Evolutionary conservation across 2,797 vertebrate genomes (phyloP).

Genomic region (Siniperca scherzeri): DNA sequence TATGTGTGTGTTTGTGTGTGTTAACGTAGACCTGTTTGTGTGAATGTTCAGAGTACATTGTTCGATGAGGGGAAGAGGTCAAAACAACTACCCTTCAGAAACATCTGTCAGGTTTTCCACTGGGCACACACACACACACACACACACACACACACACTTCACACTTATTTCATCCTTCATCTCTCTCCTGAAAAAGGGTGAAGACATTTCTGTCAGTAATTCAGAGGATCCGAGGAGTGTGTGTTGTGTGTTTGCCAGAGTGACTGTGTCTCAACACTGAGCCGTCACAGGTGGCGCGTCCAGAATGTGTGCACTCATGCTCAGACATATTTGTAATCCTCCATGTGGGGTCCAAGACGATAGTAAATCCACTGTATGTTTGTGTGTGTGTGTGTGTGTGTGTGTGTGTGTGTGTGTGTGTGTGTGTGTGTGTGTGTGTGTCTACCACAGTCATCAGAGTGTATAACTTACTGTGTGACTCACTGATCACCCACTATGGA

Average conservation of each 20-base stretch:
- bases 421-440: constrained; percentile 10
- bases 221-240: constrained; percentile 56
- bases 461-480: constrained; percentile 72
- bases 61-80: constrained; percentile 38
- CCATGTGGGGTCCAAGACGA: constrained; percentile 59
- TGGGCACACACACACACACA: constrained; percentile 3
- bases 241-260: constrained; percentile 41
- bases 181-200: constrained; percentile 39
- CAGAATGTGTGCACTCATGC: constrained; percentile 65
- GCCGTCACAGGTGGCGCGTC: constrained; percentile 74
- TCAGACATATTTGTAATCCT: constrained; percentile 66
- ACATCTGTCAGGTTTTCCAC: constrained; percentile 59
- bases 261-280: constrained; percentile 43
- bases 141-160: constrained; percentile 26
- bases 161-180: constrained; percentile 46
- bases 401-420: constrained; percentile 63
- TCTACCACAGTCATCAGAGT: constrained; percentile 25
- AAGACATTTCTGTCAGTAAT: constrained; percentile 52
- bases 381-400: constrained; percentile 41
- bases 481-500: constrained; percentile 51
- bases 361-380: constrained; percentile 62
- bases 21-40: constrained; percentile 1
- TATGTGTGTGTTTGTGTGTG: constrained; percentile 16
- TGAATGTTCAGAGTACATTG: constrained; percentile 25
- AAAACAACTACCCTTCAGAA: constrained; percentile 30